A percentile compares a stretch with the other conserved stretches of the same genome.
phyloP scores from a whole-genome alignment of 2,113 vertebrate species.

The Halcyon senegalensis region DNA sequence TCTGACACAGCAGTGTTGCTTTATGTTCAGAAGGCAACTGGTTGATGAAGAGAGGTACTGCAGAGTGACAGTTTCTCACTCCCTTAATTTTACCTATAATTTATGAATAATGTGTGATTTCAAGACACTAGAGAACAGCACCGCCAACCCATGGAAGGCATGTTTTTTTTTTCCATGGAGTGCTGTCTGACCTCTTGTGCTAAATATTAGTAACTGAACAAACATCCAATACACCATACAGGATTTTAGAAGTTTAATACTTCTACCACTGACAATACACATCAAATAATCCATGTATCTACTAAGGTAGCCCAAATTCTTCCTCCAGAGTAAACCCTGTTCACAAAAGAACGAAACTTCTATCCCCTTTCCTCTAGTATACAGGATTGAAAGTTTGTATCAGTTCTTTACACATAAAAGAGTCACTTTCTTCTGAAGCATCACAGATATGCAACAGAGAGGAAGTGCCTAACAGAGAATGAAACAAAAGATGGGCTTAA shows the following conservation, averaged over 20 bases:
- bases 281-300: not conserved
- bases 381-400: not conserved
- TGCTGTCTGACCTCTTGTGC: not conserved
- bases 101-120: constrained; percentile 9
- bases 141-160: not conserved
- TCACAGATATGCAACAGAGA: not conserved
- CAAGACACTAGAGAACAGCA: not conserved
- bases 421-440: not conserved
- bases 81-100: not conserved
- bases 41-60: constrained; percentile 1
- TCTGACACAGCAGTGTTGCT: not conserved
- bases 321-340: not conserved
- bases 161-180: not conserved
- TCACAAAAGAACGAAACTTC: not conserved
- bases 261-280: not conserved
- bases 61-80: not conserved
- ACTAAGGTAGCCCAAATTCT: not conserved
- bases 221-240: not conserved
- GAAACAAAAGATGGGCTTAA: constrained; percentile 1
- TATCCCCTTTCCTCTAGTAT: not conserved
- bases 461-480: not conserved
- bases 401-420: not conserved
- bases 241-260: not conserved
- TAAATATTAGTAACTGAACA: not conserved
- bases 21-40: not conserved